These are phyloP conservation scores for Cerastoderma edule DNA, from an alignment of 2,888 invertebrate species.

Conservation along the genomic window DNA sequence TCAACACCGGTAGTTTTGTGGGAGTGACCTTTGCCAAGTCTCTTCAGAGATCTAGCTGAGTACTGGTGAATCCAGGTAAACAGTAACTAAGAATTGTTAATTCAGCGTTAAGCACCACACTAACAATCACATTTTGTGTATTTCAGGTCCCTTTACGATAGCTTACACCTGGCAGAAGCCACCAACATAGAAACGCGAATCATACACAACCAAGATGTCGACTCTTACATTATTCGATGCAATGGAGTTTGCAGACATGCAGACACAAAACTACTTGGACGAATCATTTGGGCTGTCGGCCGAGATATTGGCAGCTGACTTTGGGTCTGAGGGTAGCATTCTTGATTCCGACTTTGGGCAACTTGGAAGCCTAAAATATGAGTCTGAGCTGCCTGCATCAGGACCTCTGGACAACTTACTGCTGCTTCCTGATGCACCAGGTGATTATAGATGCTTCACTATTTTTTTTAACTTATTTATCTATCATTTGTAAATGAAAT, in stretches of 20 bases:
- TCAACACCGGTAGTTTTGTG: too few relatives aligned
- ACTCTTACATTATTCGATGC: slow-evolving; percentile 42
- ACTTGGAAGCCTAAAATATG: slow-evolving; percentile 41
- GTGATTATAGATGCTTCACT: slow-evolving; percentile 20
- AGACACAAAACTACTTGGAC: slow-evolving; percentile 49
- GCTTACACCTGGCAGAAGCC: slow-evolving; percentile 57
- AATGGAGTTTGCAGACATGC: slow-evolving; percentile 51
- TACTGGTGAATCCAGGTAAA: too few relatives aligned
- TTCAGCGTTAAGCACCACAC: too few relatives aligned
- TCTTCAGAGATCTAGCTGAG: too few relatives aligned
- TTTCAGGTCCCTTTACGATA: slow-evolving; percentile 52
- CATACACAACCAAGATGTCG: slow-evolving; percentile 14
- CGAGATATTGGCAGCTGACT: slow-evolving; percentile 59
- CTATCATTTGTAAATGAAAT: neutral
- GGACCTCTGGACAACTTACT: slow-evolving; percentile 42
- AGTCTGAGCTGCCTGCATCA: slow-evolving; percentile 24
- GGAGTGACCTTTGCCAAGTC: too few relatives aligned
- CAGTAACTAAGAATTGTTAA: too few relatives aligned
- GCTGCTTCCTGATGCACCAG: slow-evolving; percentile 40
- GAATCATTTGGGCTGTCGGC: slow-evolving; percentile 53
- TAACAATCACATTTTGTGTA: too few relatives aligned
- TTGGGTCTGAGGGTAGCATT: slow-evolving; percentile 48
- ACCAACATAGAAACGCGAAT: slow-evolving; percentile 12
- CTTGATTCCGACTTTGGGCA: slow-evolving; percentile 50
- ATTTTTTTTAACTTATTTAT: neutral